Percentiles rank a stretch among this genome's conserved stretches.
phyloP scores from a whole-genome alignment of 2,797 vertebrate genomes.

The Menidia menidia region DNA sequence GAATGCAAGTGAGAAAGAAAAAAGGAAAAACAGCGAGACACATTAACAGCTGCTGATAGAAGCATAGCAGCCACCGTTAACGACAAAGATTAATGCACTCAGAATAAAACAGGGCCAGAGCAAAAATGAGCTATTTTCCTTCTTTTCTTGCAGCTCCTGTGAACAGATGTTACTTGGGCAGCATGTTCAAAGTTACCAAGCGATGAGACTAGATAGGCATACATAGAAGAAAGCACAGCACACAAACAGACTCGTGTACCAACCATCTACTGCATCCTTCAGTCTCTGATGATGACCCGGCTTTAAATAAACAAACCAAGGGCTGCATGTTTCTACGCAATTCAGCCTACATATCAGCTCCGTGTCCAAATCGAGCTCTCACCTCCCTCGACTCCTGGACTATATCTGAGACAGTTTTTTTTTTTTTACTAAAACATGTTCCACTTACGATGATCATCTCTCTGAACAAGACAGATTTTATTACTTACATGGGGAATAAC shows the following conservation, averaged over 20 bases:
- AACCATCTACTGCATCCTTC: background rate
- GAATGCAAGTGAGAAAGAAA: conserved; percentile 28
- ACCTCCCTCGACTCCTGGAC: conserved; percentile 54
- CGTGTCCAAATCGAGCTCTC: conserved; percentile 41
- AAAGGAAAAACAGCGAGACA: background rate
- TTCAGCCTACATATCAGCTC: conserved; percentile 45
- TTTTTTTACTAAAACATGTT: conserved; percentile 32
- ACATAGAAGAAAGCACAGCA: background rate
- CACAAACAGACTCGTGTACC: conserved; percentile 1
- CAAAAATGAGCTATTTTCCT: conserved; percentile 65
- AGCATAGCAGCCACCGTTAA: conserved; percentile 27
- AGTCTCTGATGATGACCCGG: conserved; percentile 17
- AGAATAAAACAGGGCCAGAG: conserved; percentile 49
- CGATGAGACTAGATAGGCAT: background rate
- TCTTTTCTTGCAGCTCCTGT: conserved; percentile 41
- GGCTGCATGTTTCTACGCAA: conserved; percentile 21
- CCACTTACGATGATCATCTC: conserved; percentile 15
- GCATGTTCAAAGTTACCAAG: conserved; percentile 15
- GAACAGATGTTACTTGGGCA: conserved; percentile 54
- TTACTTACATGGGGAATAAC: too few species aligned
- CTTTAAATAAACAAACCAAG: conserved; percentile 41
- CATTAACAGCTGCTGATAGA: conserved; percentile 14
- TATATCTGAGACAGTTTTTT: conserved; percentile 46
- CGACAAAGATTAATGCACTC: conserved; percentile 33
- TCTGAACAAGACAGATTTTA: too few species aligned